Evolutionary conservation across 1,140 invertebrate genomes (phyloP), one percentile per base, ranked within the genome.

Genomic region (Scaptomyza montana): DNA sequence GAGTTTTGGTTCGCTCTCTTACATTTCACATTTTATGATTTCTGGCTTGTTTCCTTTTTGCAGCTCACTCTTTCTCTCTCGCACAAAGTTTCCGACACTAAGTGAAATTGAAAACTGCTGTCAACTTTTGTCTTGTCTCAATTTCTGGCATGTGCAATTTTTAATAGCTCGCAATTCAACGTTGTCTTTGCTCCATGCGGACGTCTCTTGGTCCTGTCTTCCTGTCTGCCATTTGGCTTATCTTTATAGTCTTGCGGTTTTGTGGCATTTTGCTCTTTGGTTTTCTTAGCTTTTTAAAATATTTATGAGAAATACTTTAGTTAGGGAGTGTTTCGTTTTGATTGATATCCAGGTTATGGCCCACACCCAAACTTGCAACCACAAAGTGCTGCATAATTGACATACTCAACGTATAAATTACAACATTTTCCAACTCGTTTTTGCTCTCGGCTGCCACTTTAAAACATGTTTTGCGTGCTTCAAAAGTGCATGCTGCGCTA

Each of bases 61-160:
- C 8, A 9, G 7, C 7, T 36, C 33, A 16, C 16, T 36, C 33
- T 36, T 2, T 36, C 33, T 36, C 2, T 36, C 7, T 53, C 50
- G 46, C 61, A 57, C 61, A 57, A 70, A 70, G 51, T 65, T 57
- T 59, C 47, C 56, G 77, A 86, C 80, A 86, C 87, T 87, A 86
- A 87, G 75, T 82, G 82, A 87, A 86, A 86, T 86, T 86, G 84
- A 86, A 86, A 89, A 77, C 77, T 66, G 76, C 57, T 78, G 64
- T 77, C 71, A 59, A 70, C 78, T 81, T 77, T 60, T 62, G 60
- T 77, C 66, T 70, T 71, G 78, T 87, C 75, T 87, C 84, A 78
- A 86, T 86, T 82, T 75, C 68, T 85, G 82, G 75, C 75, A 87
- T 86, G 78, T 89, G 79, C 84, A 79, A 65, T 89, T 89, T 89